Conservation (phyloP, 1,140 invertebrate genomes). For the Stenopsyche tienmushanensis region DNA sequence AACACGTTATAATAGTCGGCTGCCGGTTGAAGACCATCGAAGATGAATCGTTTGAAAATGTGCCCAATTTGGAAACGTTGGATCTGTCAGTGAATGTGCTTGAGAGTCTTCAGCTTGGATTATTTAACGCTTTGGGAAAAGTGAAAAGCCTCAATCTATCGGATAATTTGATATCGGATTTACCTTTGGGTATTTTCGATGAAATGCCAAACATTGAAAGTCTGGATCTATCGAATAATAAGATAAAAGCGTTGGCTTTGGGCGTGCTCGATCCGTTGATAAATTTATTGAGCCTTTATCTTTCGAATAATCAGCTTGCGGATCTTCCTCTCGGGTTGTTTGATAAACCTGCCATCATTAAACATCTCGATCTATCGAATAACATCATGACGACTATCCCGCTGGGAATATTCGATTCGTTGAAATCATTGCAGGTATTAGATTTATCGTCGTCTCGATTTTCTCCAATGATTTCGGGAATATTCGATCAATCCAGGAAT, state of each 20-base stretch:
- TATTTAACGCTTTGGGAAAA: slow-evolving; percentile 21
- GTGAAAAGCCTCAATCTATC: slow-evolving; percentile 30
- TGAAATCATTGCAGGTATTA: slow-evolving; percentile 8
- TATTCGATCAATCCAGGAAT: slow-evolving; percentile 28
- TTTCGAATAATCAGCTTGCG: slow-evolving; percentile 17
- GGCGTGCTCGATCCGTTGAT: slow-evolving; percentile 26
- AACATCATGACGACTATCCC: slow-evolving; percentile 27
- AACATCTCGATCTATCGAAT: slow-evolving; percentile 23
- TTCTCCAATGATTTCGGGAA: slow-evolving; percentile 30
- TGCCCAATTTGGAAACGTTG: slow-evolving; percentile 24
- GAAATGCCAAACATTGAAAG: slow-evolving; percentile 21
- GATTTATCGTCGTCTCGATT: slow-evolving; percentile 27
- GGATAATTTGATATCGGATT: slow-evolving; percentile 4
- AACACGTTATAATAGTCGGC: slow-evolving; percentile 8
- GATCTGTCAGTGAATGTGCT: slow-evolving; percentile 31
- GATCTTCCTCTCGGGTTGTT: slow-evolving; percentile 31
- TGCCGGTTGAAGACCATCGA: slow-evolving; percentile 23
- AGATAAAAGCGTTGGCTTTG: slow-evolving; percentile 10
- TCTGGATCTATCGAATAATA: slow-evolving; percentile 36
- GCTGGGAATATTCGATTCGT: slow-evolving; percentile 34
- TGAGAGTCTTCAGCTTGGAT: slow-evolving; percentile 5
- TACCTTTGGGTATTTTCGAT: slow-evolving; percentile 29
- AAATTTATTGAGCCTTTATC: background rate
- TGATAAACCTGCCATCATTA: slow-evolving; percentile 20
- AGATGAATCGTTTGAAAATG: slow-evolving; percentile 10